Evolutionary conservation across 1,140 invertebrate species (phyloP).

Genomic region (Drosophila trapezifrons): DNA sequence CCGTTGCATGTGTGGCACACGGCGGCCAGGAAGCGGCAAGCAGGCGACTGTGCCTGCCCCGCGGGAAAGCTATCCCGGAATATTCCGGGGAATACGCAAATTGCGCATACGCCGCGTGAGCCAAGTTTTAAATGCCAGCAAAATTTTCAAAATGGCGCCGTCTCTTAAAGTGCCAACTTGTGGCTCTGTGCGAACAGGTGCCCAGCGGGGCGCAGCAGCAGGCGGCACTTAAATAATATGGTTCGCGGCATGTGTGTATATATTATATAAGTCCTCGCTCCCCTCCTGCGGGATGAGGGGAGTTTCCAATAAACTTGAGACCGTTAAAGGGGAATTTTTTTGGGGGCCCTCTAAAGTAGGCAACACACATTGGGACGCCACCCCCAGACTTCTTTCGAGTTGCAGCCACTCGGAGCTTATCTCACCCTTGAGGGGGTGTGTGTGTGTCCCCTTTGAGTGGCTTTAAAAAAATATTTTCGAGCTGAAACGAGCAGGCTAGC

Average conservation of each 20-base stretch:
- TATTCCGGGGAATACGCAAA: constrained; percentile 1
- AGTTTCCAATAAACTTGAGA: constrained; percentile 29
- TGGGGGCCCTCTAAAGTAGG: constrained; percentile 21
- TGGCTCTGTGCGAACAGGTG: constrained; percentile 70
- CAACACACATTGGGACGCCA: constrained; percentile 8
- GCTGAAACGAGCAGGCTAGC: constrained; percentile 62
- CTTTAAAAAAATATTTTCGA: constrained; percentile 78
- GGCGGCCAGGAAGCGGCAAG: constrained; percentile 51
- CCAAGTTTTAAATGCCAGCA: constrained; percentile 60
- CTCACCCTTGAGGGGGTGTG: constrained; percentile 12
- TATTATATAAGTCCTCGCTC: constrained; percentile 21
- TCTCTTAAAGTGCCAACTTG: constrained; percentile 82
- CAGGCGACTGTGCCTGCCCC: constrained; percentile 8
- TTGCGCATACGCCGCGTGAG: constrained; percentile 36
- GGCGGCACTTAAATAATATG: constrained; percentile 9
- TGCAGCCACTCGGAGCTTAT: constrained; percentile 7
- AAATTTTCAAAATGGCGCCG: constrained; percentile 77
- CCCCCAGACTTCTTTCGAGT: neutral
- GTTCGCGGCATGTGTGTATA: constrained; percentile 17
- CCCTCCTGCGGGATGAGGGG: neutral
- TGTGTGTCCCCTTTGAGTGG: constrained; percentile 19
- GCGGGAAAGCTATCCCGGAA: constrained; percentile 6
- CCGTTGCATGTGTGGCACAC: constrained; percentile 68
- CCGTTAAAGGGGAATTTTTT: constrained; percentile 8
- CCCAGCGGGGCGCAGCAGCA: constrained; percentile 43